phyloP scores from a whole-genome alignment of 2,797 vertebrate species.

The Pteronotus mesoamericanus region DNA sequence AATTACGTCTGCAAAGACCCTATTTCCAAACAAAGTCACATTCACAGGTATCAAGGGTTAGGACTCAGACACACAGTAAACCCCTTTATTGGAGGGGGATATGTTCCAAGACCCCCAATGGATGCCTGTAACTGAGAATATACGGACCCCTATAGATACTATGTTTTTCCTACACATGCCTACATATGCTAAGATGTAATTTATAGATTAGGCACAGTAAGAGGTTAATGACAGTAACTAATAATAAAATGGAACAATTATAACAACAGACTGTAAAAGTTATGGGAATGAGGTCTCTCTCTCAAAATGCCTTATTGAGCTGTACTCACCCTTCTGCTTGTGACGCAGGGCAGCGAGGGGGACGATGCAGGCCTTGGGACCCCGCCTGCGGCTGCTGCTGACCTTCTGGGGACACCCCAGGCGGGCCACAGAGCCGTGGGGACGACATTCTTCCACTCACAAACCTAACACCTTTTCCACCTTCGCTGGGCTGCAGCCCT shows the following conservation, averaged over 20 bases:
- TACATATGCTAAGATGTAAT: no score
- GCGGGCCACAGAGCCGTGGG: rapidly evolving
- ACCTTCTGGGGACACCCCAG: not conserved
- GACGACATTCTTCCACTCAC: no score
- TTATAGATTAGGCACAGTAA: not conserved
- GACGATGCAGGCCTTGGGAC: rapidly evolving
- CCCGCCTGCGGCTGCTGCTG: no score
- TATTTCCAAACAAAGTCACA: not conserved
- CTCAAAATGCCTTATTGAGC: not conserved
- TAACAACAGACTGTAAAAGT: no score
- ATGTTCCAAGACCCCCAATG: no score
- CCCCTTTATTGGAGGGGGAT: not conserved
- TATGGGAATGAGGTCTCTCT: no score
- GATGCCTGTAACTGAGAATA: not conserved
- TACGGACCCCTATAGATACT: no score
- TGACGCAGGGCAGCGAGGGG: not conserved
- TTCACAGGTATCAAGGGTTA: rapidly evolving
- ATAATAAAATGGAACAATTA: not conserved
- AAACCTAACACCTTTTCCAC: not conserved
- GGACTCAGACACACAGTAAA: not conserved
- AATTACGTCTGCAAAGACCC: not conserved
- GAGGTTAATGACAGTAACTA: not conserved
- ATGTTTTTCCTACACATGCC: not conserved
- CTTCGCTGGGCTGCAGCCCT: not conserved
- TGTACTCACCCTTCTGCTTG: not conserved